Conservation (phyloP, 2,888 invertebrate genomes). For the Heliconius cydno region DNA sequence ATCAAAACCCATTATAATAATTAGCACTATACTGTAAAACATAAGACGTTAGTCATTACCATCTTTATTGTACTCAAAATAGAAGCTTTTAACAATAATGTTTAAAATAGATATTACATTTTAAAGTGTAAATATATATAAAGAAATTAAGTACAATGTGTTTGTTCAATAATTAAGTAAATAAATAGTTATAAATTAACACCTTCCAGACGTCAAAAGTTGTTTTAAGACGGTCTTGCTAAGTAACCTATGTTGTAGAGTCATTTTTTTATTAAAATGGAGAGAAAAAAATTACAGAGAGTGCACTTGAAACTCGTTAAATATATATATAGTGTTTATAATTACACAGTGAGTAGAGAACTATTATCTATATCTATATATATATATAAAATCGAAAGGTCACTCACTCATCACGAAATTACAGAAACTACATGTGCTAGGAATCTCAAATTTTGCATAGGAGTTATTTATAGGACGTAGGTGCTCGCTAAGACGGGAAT, state of each 20-base stretch:
- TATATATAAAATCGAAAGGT: too few relatives aligned
- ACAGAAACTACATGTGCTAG: too few relatives aligned
- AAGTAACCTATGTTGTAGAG: background rate
- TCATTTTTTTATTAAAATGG: background rate
- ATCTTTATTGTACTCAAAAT: background rate
- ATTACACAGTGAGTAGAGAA: too few relatives aligned
- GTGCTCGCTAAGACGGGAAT: too few relatives aligned
- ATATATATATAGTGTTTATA: too few relatives aligned
- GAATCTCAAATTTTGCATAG: too few relatives aligned
- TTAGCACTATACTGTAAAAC: background rate
- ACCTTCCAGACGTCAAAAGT: background rate
- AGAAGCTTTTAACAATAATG: conserved; percentile 1
- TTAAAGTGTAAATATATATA: background rate
- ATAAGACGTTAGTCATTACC: background rate
- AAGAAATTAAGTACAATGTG: background rate
- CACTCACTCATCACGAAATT: too few relatives aligned
- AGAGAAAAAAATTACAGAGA: background rate
- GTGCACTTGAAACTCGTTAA: background rate
- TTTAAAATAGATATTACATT: background rate
- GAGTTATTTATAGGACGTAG: too few relatives aligned
- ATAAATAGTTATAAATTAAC: background rate
- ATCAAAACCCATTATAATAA: background rate
- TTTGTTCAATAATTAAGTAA: background rate
- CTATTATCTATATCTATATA: too few relatives aligned
- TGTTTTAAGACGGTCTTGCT: conserved; percentile 11